Base-by-base conservation (phyloP, 2,797 vertebrate species). In the Manis pentadactyla region DNA sequence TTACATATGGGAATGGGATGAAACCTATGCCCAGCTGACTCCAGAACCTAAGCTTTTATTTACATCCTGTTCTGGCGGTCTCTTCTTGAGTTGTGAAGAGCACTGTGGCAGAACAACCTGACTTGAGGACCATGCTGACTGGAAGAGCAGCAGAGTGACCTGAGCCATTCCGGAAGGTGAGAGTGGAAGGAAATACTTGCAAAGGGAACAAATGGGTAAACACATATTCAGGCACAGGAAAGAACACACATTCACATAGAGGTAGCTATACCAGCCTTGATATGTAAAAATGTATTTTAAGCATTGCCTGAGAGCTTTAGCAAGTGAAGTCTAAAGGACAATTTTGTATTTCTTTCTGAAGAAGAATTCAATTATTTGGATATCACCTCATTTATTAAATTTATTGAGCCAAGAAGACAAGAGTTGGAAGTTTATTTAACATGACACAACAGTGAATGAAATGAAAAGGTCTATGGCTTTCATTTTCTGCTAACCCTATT, bases 341-440 rank as follows among this genome's bases (percentile, higher is more conserved):
- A 19, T 74, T 91, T 79, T 21, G 1, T 37, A n/a, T 83, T 90
- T 55, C 29, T 78, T 91, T 84, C 64, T 57, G 71, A 85, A 29
- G 15, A 42, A 64, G 55, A 90, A 82, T 87, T 92, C 53, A 59
- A 49, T 81, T 57, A 42, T 75, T 90, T 82, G 27, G 21, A 6
- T 64, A 71, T 77, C 31, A 17, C 10, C 18, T 75, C 37, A 42
- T 46, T 96, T 79, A 29, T 74, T 53, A 59, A 66, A 83, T 83
- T 27, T 66, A 83, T 64, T 87, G 64, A 66, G 57, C 21, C 77
- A 87, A 83, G 37, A 78, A 90, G 14, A 89, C 39, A 96, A 69
- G 25, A 85, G 66, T 46, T 78, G 53, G 18, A 14, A 73, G 25
- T 37, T 69, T 57, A 51, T 64, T 87, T 51, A 49, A 86, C 19